Evolutionary conservation across 2,113 vertebrate species (phyloP).

Genomic region (Cinclus cinclus): DNA sequence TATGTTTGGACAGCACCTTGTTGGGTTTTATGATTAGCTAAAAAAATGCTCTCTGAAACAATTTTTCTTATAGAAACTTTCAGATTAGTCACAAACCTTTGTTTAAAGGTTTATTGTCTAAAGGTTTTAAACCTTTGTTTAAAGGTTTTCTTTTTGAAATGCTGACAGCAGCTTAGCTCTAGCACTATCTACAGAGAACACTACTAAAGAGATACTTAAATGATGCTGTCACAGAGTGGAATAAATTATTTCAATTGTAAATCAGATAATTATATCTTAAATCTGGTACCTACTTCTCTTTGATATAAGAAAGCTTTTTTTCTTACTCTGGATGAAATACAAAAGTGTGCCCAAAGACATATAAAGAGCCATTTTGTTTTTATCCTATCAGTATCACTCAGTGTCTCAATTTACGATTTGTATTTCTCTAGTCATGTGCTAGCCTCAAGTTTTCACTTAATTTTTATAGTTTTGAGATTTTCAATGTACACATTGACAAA

Average conservation of each 20-base stretch:
- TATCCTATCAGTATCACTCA: background rate
- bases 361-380: background rate
- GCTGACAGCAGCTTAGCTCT: background rate
- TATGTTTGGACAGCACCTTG: background rate
- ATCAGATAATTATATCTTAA: background rate
- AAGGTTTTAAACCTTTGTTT: slow-evolving; percentile 5
- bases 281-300: background rate
- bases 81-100: background rate
- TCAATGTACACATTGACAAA: background rate
- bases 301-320: background rate
- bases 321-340: background rate
- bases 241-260: slow-evolving; percentile 39
- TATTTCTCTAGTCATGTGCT: background rate
- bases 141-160: slow-evolving; percentile 20
- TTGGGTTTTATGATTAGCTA: background rate
- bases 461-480: background rate
- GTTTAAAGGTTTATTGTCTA: slow-evolving; percentile 6
- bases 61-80: background rate
- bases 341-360: background rate
- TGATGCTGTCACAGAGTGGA: background rate
- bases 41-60: no score
- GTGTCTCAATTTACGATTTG: background rate
- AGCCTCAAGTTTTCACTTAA: background rate
- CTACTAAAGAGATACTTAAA: background rate
- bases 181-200: background rate